Evolutionary conservation across 2,888 invertebrate species (phyloP), one percentile per base, ranked within the genome.

Genomic region (Ariolimax columbianus): DNA sequence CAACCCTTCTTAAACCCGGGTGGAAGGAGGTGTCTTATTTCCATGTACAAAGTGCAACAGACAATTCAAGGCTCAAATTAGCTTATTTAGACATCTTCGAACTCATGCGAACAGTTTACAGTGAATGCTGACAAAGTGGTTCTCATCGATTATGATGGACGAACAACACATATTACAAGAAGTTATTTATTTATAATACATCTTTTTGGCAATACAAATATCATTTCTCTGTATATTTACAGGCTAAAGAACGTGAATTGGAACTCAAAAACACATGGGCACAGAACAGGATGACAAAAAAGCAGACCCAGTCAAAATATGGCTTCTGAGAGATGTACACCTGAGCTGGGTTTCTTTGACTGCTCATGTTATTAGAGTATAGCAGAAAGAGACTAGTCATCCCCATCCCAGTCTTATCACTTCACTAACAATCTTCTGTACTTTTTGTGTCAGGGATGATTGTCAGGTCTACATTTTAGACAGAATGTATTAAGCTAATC

Each of bases 231-330:
- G 30, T 72, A 75, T 66, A 70, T 89, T 92, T 91, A 79, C 90
- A 94, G 96, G 99, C 98, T 3, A 98, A 98, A 94, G 98, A 97
- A 87, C 97, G 98, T 94, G 98, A 99, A 94, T 95, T 97, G 86
- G 98, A 98, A 92, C 94, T 99, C 80, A 97, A 98, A 93, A 98
- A 97, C 92, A 97, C 97, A 95, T 99, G 98, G 98, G 96, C 98
- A 11, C 96, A 97, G 89, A 98, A 97, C 93, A 96, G 97, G 91
- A 96, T 97, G 95, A 96, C 97, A 4, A 96, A 97, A 90, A 96
- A 97, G 92, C 97, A 97, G 94, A 97, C 98, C n/a, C 97, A 98
- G 94, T 97, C 97, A 59, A 98, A 98, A 96, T 98, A 98, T 95
- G 98, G 98, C 73, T 98, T 98, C 95, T 98, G 66, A 68, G 30